Evolutionary conservation across 2,113 vertebrate genomes (phyloP).

Genomic region (Catharus fuscescens): DNA sequence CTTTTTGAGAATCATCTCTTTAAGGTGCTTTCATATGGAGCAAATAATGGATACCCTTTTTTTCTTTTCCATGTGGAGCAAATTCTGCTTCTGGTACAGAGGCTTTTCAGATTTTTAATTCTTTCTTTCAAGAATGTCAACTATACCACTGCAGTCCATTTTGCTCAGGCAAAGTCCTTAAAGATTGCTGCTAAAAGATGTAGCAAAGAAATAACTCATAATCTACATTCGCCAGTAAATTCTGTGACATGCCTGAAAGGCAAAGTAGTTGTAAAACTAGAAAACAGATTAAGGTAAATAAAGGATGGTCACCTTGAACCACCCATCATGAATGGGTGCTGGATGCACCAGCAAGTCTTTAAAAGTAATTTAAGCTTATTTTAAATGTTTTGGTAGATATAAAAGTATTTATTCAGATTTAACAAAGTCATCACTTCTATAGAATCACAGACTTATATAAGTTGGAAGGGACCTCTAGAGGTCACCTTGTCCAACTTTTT

Average conservation of each 20-base stretch:
- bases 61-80: not conserved
- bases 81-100: not conserved
- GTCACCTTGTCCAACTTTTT: not conserved
- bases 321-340: not conserved
- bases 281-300: not conserved
- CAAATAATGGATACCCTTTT: not conserved
- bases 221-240: not conserved
- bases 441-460: not conserved
- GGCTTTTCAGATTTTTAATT: not conserved
- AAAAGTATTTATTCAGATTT: not conserved
- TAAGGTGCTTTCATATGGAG: not conserved
- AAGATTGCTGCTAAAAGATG: not conserved
- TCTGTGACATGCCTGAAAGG: not conserved
- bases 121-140: not conserved
- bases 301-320: not conserved
- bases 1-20: not conserved
- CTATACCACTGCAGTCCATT: not conserved
- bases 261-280: not conserved
- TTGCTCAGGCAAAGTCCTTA: not conserved
- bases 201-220: not conserved
- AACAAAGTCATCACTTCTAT: not conserved
- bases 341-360: not conserved
- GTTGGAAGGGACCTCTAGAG: not conserved
- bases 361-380: not conserved
- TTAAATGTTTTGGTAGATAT: not conserved